Conservation (phyloP, 2,113 vertebrate species). For the Apaloderma vittatum region DNA sequence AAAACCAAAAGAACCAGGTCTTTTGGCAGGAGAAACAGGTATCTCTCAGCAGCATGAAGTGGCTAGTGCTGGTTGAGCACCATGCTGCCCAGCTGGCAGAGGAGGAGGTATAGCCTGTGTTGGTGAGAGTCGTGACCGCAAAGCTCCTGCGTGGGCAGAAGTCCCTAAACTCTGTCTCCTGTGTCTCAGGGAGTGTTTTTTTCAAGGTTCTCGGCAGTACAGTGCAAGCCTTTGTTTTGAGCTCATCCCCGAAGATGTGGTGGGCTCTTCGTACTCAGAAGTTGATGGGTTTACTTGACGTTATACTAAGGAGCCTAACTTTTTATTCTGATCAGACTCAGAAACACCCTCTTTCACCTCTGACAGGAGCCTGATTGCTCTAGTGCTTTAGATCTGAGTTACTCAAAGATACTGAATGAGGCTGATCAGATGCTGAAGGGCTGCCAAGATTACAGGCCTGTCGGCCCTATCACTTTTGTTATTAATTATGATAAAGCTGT, state of each 20-base stretch:
- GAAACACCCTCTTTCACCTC: conserved; percentile 64
- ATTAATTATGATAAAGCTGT: conserved; percentile 67
- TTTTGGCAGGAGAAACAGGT: not conserved
- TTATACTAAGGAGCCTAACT: not conserved
- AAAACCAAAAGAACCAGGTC: not conserved
- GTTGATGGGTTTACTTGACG: not conserved
- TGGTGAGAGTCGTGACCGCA: not conserved
- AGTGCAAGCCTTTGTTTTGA: not conserved
- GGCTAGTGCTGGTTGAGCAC: not conserved
- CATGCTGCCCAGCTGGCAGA: rapidly evolving
- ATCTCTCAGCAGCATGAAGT: rapidly evolving
- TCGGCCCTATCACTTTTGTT: conserved; percentile 41
- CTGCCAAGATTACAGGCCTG: conserved; percentile 66
- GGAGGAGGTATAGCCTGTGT: rapidly evolving
- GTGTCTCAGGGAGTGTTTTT: not conserved
- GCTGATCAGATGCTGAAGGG: conserved; percentile 68
- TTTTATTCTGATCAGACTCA: conserved; percentile 65
- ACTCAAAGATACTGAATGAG: conserved; percentile 41
- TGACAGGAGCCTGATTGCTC: conserved; percentile 67
- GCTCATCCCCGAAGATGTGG: not conserved
- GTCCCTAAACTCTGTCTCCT: not conserved
- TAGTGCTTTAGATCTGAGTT: conserved; percentile 61
- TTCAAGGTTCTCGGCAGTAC: rapidly evolving
- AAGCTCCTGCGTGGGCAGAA: not conserved
- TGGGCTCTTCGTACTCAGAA: not conserved